phyloP scores from a whole-genome alignment of 2,113 vertebrate species.

The Scophthalmus maximus region DNA sequence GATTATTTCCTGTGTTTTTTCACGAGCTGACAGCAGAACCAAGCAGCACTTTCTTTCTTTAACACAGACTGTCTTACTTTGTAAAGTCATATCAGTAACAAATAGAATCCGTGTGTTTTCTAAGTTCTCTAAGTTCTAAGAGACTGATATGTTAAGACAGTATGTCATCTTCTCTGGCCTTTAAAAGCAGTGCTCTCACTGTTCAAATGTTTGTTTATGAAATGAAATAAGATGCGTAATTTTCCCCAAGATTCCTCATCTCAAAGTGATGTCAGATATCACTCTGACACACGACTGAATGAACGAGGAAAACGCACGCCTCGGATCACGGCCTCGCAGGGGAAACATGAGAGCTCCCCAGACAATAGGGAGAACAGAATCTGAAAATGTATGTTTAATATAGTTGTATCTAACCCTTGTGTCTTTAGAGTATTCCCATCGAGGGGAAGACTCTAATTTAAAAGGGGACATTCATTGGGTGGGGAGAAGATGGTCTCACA shows the following conservation, averaged over 20 bases:
- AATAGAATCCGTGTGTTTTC: background rate
- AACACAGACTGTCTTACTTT: conserved; percentile 5
- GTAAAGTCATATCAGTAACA: background rate
- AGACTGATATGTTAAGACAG: background rate
- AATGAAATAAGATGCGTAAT: conserved; percentile 18
- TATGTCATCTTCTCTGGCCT: conserved; percentile 15
- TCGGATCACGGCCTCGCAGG: conserved; percentile 4
- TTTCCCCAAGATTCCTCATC: conserved; percentile 3
- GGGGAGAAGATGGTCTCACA: conserved; percentile 5
- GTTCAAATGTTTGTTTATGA: conserved; percentile 28
- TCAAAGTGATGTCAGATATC: conserved; percentile 11
- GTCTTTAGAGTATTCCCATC: conserved; percentile 20
- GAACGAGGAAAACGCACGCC: too few species aligned
- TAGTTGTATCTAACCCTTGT: conserved; percentile 25
- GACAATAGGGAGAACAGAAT: conserved; percentile 18
- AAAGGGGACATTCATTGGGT: conserved; percentile 6
- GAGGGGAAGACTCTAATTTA: conserved; percentile 28
- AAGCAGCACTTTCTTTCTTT: background rate
- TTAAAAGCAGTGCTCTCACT: conserved; percentile 34
- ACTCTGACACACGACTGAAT: conserved; percentile 7
- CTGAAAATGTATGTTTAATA: conserved; percentile 32
- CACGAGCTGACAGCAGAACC: conserved; percentile 7
- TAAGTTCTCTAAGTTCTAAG: too few species aligned
- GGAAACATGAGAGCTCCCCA: conserved; percentile 18
- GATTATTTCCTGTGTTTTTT: conserved; percentile 32